Base-by-base conservation (phyloP, 2,113 vertebrate species). In the Mormoops blainvillei region DNA sequence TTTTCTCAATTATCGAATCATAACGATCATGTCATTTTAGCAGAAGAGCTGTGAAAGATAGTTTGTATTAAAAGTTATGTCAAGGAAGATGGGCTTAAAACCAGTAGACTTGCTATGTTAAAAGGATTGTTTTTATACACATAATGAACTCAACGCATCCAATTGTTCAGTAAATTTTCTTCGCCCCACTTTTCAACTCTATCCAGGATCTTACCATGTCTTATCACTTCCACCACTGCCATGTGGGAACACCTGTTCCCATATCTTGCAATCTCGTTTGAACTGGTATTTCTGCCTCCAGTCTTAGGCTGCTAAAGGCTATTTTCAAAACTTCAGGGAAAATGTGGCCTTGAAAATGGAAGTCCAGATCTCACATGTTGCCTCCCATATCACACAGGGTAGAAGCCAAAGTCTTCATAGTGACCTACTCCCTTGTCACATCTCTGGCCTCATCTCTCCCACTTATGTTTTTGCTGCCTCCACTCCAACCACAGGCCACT, bases 1-100 rank as follows among this genome's bases (percentile, higher is more conserved):
- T 83, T 95, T 76, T 61, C 22, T 87, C 58, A 89, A 45, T 94
- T 95, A 93, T 74, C 84, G 90, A 96, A 88, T 94, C 76, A 81
- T 67, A 84, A 89, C 0, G 0, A 84, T 94, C 82, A 61, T 81
- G 63, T 83, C 45, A 76, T 82, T 89, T 85, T 92, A 89, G 50
- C 68, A 95, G 38, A 73, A 94, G 18, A 83, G 4, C n/a, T 22
- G 3, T 54, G 56, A 91, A 86, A 52, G 18, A 54, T 33, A 48
- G 31, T 91, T 84, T 54, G n/a, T 74, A 71, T 45, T 31, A 92
- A 90, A 93, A 61, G 65, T 15, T 16, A 15, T 93, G 43, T 73
- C 63, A 93, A 61, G 43, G 86, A 91, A 87, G 20, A 82, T n/a
- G 31, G 16, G 76, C 24, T 45, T 67, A 52, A 81, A 94, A 82